These are phyloP conservation scores for Crotalus viridis DNA, from an alignment of 2,113 vertebrate species.

Conservation along the genomic window DNA sequence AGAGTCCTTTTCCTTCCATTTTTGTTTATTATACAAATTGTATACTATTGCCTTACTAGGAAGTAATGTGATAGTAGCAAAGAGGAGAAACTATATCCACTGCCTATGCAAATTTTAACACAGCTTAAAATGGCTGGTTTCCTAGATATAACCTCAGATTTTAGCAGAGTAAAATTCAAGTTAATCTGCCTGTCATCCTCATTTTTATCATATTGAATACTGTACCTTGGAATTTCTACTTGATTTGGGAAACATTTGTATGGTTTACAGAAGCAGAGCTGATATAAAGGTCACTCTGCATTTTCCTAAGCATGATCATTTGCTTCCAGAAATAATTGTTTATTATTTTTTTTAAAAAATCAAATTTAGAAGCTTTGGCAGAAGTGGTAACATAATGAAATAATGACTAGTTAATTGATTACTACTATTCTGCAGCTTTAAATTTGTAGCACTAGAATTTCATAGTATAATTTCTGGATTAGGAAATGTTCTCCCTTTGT, in stretches of 20 bases:
- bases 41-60: not conserved
- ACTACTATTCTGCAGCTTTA: not conserved
- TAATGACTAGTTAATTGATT: not conserved
- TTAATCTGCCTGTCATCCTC: not conserved
- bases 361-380: rapidly evolving
- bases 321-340: not conserved
- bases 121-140: not conserved
- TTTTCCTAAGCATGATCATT: not conserved
- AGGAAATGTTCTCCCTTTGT: not conserved
- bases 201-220: not conserved
- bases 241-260: slow-evolving; percentile 1
- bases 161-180: not conserved
- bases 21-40: not conserved
- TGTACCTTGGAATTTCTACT: not conserved
- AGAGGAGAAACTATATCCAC: not conserved
- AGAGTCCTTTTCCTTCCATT: not conserved
- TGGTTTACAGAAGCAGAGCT: not conserved
- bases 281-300: rapidly evolving
- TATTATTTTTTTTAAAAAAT: not conserved
- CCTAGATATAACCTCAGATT: not conserved
- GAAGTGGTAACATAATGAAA: not conserved
- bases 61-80: not conserved
- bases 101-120: not conserved
- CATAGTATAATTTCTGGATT: not conserved
- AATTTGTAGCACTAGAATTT: not conserved